Evolutionary conservation across 2,113 vertebrate species (phyloP).

Genomic region (Ophthalmolycus amberensis): DNA sequence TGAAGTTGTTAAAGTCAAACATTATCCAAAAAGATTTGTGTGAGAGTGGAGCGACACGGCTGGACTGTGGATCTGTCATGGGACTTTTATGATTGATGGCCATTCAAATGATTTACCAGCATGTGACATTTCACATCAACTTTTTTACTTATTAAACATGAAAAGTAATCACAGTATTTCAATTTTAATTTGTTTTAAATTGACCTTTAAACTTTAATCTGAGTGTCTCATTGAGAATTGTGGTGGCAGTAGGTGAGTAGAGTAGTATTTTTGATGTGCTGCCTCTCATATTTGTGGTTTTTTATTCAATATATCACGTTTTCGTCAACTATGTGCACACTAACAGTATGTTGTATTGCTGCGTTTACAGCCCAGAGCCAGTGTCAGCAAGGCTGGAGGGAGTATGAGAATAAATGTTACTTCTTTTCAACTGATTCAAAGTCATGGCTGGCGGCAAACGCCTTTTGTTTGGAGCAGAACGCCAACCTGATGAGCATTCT

Average conservation of each 20-base stretch:
- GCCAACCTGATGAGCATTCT: conserved; percentile 81
- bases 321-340: neutral
- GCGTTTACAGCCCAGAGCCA: conserved; percentile 63
- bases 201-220: neutral
- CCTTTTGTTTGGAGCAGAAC: conserved; percentile 61
- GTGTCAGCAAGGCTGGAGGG: conserved; percentile 81
- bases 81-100: conserved; percentile 67
- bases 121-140: neutral
- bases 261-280: neutral
- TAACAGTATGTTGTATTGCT: neutral
- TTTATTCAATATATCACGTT: neutral
- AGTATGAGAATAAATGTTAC: conserved; percentile 79
- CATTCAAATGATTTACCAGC: conserved; percentile 6
- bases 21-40: conserved; percentile 59
- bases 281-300: neutral
- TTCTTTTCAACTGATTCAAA: conserved; percentile 76
- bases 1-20: conserved; percentile 73
- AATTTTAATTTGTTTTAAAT: neutral
- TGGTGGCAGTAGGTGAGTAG: neutral
- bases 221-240: neutral
- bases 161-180: conserved; percentile 10
- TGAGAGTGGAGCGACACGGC: conserved; percentile 10
- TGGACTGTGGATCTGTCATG: conserved; percentile 58
- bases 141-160: conserved; percentile 1
- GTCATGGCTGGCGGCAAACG: conserved; percentile 76